A percentile compares a stretch with the other conserved stretches of the same genome.
Evolutionary conservation across 2,797 vertebrate genomes (phyloP).

Genomic region (Poecilia wingei): DNA sequence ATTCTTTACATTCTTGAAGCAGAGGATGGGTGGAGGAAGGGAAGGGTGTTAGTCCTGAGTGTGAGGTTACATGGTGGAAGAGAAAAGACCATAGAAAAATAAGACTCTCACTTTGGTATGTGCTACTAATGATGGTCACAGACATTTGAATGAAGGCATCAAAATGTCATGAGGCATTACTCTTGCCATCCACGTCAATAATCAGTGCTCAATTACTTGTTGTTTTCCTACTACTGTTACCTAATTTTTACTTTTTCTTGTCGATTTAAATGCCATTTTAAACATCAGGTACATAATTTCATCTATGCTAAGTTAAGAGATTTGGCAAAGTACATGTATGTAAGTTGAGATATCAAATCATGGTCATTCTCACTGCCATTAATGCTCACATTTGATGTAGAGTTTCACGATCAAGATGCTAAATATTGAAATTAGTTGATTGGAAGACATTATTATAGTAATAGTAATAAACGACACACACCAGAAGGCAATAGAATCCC

Average conservation of each 20-base stretch:
- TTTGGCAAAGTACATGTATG: neutral
- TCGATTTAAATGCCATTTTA: neutral
- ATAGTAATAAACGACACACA: too few species aligned
- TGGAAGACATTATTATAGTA: neutral
- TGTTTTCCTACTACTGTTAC: slow-evolving; percentile 4
- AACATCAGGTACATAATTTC: neutral
- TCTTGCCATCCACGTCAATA: slow-evolving; percentile 18
- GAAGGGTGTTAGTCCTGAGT: slow-evolving; percentile 35
- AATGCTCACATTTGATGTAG: neutral
- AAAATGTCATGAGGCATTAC: neutral
- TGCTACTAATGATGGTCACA: slow-evolving; percentile 35
- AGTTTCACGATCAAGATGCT: neutral
- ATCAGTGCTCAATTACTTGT: slow-evolving; percentile 17
- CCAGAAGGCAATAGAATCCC: neutral
- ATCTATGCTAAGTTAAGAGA: neutral
- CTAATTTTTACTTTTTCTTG: neutral
- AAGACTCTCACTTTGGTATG: slow-evolving; percentile 23
- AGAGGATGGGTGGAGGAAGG: slow-evolving; percentile 58
- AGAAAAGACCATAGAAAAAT: slow-evolving; percentile 30
- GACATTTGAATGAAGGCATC: neutral
- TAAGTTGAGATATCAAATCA: neutral
- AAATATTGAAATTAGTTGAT: neutral
- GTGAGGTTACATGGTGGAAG: neutral
- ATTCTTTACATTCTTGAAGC: slow-evolving; percentile 70
- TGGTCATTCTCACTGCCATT: neutral